Evolutionary conservation across 2,888 invertebrate genomes (phyloP), one percentile per base, ranked within the genome.

Genomic region (Pseudanteris insignis): DNA sequence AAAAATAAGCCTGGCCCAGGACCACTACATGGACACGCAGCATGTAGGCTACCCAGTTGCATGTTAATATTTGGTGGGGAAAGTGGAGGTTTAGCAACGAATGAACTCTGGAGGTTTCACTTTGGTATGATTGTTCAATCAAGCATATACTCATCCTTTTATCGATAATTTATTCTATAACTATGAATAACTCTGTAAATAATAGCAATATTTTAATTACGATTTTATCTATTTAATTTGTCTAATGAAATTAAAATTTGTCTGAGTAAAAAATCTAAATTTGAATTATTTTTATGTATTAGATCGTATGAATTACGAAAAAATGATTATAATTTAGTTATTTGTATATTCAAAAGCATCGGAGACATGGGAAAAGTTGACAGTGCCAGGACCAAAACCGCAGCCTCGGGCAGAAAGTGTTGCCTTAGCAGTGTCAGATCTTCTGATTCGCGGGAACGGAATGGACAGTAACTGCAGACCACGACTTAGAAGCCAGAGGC

Each of bases 11-110:
- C 84, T 55, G 84, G 84, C 36, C 92, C 92, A 0, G 87, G 88
- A 40, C 86, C 89, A 4, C 84, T 92, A 63, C 87, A 88, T 70
- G 89, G 91, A 2, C 92, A 92, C 81, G 88, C 89, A 30, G 90
- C 88, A n/a, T 87, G 88, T 70, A 86, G 88, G 70, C 85, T 90
- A 29, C 89, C 89, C 8, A 88, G 88, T 1, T 89, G 88, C 50
- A 88, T 92, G 86, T 84, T 91, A 66, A 83, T 92, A 54, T 91
- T 91, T 79, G 91, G 92, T 2, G 92, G 92, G 0, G 91, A 92
- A 78, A 82, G 86, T 64, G 84, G 83, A 62, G 90, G 90, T 0
- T 85, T 87, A 69, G 82, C 88, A 10, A 86, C 86, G 57, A 89
- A 89, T 76, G 91, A 92, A 72, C 83, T 92, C 34, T 92, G 92